Conservation (phyloP, 2,797 vertebrate species). For the Syndactyla subalaris region DNA sequence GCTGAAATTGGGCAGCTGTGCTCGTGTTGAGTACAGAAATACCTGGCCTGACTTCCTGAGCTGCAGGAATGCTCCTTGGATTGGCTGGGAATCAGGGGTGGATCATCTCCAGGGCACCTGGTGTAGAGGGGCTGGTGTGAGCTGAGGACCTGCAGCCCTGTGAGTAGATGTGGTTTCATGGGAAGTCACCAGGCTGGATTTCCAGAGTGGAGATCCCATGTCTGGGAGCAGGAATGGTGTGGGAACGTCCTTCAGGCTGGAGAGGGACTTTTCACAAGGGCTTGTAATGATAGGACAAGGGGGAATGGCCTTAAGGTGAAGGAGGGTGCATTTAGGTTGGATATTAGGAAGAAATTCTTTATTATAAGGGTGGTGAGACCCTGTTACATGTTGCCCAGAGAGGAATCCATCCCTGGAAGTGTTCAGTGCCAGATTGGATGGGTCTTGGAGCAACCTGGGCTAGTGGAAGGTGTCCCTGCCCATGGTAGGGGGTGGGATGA, state of each 20-base stretch:
- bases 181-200: not conserved
- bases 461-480: not conserved
- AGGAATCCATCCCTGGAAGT: not conserved
- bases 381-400: not conserved
- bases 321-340: not conserved
- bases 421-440: not conserved
- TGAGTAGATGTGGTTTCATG: accelerated
- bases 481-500: not conserved
- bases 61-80: not conserved
- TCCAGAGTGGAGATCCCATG: not conserved
- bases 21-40: not conserved
- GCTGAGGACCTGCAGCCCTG: not conserved
- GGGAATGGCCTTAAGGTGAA: not conserved
- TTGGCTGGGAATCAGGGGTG: not conserved
- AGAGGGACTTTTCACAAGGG: not conserved
- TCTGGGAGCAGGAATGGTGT: not conserved
- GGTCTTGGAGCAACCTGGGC: not conserved
- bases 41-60: not conserved
- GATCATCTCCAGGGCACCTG: not conserved
- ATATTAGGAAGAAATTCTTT: not conserved
- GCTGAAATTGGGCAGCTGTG: not conserved
- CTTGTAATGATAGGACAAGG: not conserved
- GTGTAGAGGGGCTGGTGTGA: not conserved
- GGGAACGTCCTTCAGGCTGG: not conserved
- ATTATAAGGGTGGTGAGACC: not conserved